phyloP scores from a whole-genome alignment of 92 coral and sea anemone genomes.

The Porites evermanni region DNA sequence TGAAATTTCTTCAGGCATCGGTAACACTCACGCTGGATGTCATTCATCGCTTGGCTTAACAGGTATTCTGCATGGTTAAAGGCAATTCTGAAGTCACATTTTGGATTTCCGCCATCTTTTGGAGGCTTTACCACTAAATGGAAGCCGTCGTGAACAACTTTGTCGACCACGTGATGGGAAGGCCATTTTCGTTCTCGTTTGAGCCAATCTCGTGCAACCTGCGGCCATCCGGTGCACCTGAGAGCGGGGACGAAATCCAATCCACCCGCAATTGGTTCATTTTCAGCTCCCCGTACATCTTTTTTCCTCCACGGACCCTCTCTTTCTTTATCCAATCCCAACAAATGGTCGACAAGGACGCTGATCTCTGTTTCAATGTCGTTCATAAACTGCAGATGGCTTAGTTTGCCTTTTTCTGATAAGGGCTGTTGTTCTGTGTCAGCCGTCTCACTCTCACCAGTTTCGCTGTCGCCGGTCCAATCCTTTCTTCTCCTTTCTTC shows the following conservation, averaged over 20 bases:
- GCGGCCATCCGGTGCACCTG: conserved; percentile 75
- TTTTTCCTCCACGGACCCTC: no score
- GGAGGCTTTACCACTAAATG: conserved; percentile 76
- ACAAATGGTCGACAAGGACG: no score
- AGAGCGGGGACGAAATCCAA: conserved; percentile 76
- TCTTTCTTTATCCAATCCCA: no score
- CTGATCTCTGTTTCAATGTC: no score
- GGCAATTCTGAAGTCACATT: conserved; percentile 73
- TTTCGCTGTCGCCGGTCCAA: no score
- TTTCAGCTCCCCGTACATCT: no score
- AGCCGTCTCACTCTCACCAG: no score
- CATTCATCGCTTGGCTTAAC: conserved; percentile 57
- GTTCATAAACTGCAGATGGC: no score
- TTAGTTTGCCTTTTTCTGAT: no score
- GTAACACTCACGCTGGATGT: conserved; percentile 68
- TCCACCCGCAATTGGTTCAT: not conserved
- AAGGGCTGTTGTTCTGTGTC: no score
- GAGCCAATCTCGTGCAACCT: conserved; percentile 62
- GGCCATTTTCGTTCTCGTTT: conserved; percentile 80
- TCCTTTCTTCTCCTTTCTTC: no score
- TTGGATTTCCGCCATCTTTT: conserved; percentile 26
- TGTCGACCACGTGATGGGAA: conserved; percentile 40
- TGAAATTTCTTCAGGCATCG: conserved; percentile 70
- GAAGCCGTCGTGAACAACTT: conserved; percentile 42
- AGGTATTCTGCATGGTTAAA: conserved; percentile 76